Percentiles rank a stretch among this genome's conserved stretches.
phyloP scores from a whole-genome alignment of 2,113 vertebrate species.

The Xyrauchen texanus region DNA sequence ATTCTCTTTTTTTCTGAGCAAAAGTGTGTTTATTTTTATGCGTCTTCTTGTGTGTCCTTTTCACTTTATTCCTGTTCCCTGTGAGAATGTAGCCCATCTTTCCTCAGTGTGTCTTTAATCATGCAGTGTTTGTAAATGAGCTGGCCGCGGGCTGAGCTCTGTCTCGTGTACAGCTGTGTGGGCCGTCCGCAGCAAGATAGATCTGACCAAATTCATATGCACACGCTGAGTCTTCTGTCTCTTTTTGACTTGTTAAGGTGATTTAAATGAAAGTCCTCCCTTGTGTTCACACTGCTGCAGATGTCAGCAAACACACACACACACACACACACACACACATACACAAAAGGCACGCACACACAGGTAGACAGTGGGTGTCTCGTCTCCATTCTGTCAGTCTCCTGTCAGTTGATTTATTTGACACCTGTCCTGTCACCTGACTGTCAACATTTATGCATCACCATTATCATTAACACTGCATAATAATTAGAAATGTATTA shows the following conservation, averaged over 20 bases:
- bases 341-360: too few species aligned
- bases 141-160: neutral
- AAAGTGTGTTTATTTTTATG: too few species aligned
- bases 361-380: slow-evolving; percentile 13
- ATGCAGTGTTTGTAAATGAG: slow-evolving; percentile 38
- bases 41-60: neutral
- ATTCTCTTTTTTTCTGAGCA: too few species aligned
- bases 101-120: slow-evolving; percentile 31
- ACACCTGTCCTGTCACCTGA: slow-evolving; percentile 56
- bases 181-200: slow-evolving; percentile 5
- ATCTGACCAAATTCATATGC: slow-evolving; percentile 44
- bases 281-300: neutral
- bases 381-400: slow-evolving; percentile 44
- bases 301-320: neutral
- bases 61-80: neutral
- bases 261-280: slow-evolving; percentile 44
- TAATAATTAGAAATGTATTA: neutral
- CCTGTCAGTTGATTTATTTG: slow-evolving; percentile 55
- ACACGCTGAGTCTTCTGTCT: slow-evolving; percentile 8
- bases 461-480: neutral
- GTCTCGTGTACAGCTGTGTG: slow-evolving; percentile 37
- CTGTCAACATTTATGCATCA: neutral
- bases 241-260: slow-evolving; percentile 39
- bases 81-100: slow-evolving; percentile 1
- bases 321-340: neutral